These are phyloP conservation scores for Planococcus citri DNA, from an alignment of 1,140 invertebrate genomes.

Conservation along the genomic window DNA sequence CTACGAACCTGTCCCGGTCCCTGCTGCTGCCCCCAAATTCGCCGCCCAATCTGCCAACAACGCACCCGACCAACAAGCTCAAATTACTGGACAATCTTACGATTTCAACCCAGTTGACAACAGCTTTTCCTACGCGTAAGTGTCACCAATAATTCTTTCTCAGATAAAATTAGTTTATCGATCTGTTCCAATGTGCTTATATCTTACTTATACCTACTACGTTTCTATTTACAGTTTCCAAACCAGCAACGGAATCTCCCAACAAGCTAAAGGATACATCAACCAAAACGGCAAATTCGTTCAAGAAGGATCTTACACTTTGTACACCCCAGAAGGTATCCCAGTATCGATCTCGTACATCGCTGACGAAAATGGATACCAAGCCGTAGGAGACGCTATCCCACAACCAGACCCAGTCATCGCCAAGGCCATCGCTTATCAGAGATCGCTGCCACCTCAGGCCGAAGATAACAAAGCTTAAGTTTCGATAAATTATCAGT, in stretches of 20 bases:
- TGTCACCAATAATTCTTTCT: neutral
- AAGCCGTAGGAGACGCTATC: constrained; percentile 22
- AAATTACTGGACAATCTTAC: neutral
- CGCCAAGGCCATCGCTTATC: neutral
- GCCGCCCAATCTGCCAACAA: neutral
- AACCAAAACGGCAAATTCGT: constrained; percentile 40
- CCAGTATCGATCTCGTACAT: constrained; percentile 47
- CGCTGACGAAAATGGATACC: constrained; percentile 65
- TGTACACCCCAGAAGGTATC: constrained; percentile 50
- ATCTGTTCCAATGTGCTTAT: neutral
- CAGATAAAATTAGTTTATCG: neutral
- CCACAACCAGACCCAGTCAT: constrained; percentile 11
- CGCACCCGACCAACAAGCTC: neutral
- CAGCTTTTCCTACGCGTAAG: neutral
- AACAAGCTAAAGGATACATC: constrained; percentile 44
- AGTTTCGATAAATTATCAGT: no score
- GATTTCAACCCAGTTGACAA: neutral
- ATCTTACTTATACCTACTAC: no score
- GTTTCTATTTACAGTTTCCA: constrained; percentile 46
- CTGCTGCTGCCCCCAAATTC: neutral
- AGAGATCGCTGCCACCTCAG: neutral
- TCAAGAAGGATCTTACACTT: constrained; percentile 44
- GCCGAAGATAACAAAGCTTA: neutral
- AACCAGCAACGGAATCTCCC: constrained; percentile 58
- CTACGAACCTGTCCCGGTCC: no score